Evolutionary conservation across 2,797 vertebrate species (phyloP).

Genomic region (Prunella strophiata): DNA sequence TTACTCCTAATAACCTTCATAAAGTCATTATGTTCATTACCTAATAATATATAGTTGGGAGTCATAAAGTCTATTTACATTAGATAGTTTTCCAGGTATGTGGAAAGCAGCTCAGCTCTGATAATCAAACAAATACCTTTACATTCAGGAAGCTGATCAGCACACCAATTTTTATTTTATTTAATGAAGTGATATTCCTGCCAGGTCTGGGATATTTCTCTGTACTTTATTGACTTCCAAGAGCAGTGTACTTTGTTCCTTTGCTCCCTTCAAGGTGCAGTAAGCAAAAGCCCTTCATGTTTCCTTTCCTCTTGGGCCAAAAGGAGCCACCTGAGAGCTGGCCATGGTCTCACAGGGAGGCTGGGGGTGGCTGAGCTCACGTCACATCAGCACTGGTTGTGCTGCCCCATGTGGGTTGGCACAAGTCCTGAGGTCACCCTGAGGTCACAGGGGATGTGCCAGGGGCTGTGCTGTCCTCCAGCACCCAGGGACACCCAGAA

Average conservation of each 20-base stretch:
- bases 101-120: neutral
- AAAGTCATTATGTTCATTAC: constrained; percentile 32
- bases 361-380: neutral
- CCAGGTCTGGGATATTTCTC: constrained; percentile 15
- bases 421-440: neutral
- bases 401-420: neutral
- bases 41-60: neutral
- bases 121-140: neutral
- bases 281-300: neutral
- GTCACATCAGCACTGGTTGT: rapidly evolving
- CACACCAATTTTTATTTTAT: neutral
- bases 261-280: neutral
- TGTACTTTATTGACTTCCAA: neutral
- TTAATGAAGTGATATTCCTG: neutral
- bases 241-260: constrained; percentile 17
- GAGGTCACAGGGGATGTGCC: neutral
- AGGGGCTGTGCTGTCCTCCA: neutral
- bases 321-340: neutral
- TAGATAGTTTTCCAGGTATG: neutral
- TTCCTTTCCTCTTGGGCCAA: neutral
- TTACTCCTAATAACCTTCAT: constrained; percentile 20
- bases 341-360: neutral
- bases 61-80: constrained; percentile 10
- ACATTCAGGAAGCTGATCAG: neutral
- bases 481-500: neutral